These are phyloP conservation scores for Anarhynchus alexandrinus DNA, from an alignment of 2,113 vertebrate genomes.

Conservation along the genomic window DNA sequence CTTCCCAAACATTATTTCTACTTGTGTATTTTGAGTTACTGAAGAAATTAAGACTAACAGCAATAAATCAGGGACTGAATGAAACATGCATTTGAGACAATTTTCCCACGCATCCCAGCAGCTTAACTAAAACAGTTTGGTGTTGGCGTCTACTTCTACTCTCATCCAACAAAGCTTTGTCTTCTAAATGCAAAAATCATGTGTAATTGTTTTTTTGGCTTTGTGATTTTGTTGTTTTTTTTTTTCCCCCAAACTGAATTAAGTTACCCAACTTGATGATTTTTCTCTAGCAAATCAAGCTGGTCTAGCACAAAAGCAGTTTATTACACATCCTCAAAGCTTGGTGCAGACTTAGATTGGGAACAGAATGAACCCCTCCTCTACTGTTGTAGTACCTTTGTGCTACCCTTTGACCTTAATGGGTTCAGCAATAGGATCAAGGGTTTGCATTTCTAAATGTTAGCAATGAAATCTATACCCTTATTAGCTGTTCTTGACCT, in stretches of 20 bases:
- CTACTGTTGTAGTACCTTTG: not conserved
- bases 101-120: not conserved
- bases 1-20: not conserved
- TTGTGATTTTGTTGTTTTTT: too few species aligned
- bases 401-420: not conserved
- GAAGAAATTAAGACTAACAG: not conserved
- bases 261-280: not conserved
- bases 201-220: too few species aligned
- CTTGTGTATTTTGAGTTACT: not conserved
- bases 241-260: not conserved
- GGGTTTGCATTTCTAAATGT: not conserved
- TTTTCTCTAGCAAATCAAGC: not conserved
- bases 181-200: not conserved
- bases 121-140: not conserved
- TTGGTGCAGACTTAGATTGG: not conserved
- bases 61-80: not conserved
- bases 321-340: not conserved
- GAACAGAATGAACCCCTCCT: not conserved
- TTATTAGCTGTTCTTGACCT: not conserved
- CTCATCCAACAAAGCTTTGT: not conserved
- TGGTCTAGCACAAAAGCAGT: not conserved
- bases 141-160: not conserved
- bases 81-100: not conserved
- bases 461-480: not conserved
- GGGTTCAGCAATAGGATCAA: not conserved